Percentiles rank a stretch among this genome's conserved stretches.
Evolutionary conservation across 2,888 invertebrate genomes (phyloP).

Genomic region (Cyclophora albipunctata): DNA sequence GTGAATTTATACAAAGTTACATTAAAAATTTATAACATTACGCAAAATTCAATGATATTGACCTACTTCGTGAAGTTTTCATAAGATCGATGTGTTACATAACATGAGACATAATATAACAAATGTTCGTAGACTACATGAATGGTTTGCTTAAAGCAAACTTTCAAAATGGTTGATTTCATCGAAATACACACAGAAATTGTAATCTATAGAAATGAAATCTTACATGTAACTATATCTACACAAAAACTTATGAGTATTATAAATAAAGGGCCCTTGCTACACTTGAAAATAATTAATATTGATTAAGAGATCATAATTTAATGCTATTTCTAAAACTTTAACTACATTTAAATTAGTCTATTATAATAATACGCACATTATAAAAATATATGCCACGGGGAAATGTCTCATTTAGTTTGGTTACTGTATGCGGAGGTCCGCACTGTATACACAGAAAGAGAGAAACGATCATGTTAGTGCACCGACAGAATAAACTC

Average conservation of each 20-base stretch:
- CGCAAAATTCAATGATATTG: constrained; percentile 7
- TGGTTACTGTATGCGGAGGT: constrained; percentile 4
- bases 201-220: constrained; percentile 38
- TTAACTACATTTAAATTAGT: constrained; percentile 70
- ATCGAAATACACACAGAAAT: constrained; percentile 47
- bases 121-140: constrained; percentile 17
- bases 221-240: constrained; percentile 47
- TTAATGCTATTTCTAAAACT: constrained; percentile 64
- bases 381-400: constrained; percentile 64
- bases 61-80: constrained; percentile 9
- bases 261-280: constrained; percentile 66
- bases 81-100: no score
- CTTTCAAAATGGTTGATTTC: constrained; percentile 24
- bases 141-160: constrained; percentile 12
- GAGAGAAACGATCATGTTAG: constrained; percentile 9
- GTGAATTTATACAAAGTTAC: neutral
- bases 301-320: constrained; percentile 76
- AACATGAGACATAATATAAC: constrained; percentile 12
- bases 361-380: constrained; percentile 56
- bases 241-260: constrained; percentile 73
- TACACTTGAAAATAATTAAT: constrained; percentile 70
- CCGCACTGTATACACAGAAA: constrained; percentile 3
- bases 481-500: constrained; percentile 12
- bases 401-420: constrained; percentile 39
- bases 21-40: neutral